Evolutionary conservation across 2,888 invertebrate species (phyloP).

Genomic region (Alloplasta piceator): DNA sequence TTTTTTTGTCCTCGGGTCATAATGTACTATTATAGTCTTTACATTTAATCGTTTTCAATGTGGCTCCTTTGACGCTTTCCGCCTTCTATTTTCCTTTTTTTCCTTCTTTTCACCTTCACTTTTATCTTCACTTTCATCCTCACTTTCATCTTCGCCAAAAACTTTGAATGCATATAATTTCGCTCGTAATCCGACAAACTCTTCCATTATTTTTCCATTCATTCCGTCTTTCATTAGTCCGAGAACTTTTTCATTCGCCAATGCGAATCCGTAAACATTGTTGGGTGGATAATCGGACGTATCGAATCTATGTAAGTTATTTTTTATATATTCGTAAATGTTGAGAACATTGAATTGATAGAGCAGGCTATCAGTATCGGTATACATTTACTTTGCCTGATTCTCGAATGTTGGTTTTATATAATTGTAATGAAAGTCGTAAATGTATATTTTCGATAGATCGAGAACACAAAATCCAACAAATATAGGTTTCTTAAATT

Average conservation of each 20-base stretch:
- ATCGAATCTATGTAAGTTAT: constrained; percentile 74
- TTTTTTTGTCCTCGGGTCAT: too few species aligned
- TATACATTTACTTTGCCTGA: constrained; percentile 70
- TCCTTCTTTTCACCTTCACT: not conserved
- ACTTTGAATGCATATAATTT: too few species aligned
- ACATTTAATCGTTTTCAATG: not conserved
- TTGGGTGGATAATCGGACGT: constrained; percentile 66
- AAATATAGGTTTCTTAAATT: constrained; percentile 62
- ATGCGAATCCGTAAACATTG: constrained; percentile 16
- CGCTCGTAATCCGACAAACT: too few species aligned
- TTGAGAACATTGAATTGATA: constrained; percentile 75
- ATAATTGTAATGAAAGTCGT: constrained; percentile 61
- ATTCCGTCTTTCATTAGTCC: too few species aligned
- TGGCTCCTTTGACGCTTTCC: not conserved
- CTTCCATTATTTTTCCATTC: too few species aligned
- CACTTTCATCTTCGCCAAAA: not conserved
- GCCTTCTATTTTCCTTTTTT: not conserved
- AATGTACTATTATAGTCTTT: too few species aligned
- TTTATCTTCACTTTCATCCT: not conserved
- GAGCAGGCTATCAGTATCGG: constrained; percentile 75
- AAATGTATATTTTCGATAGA: constrained; percentile 59
- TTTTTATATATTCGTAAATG: constrained; percentile 73
- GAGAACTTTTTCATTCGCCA: too few species aligned
- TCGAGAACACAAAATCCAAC: constrained; percentile 32
- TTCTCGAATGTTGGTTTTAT: constrained; percentile 31